Percentiles rank a stretch among this genome's conserved stretches.
Evolutionary conservation across 2,797 vertebrate genomes (phyloP).

Genomic region (Crocodylus rhombifer): DNA sequence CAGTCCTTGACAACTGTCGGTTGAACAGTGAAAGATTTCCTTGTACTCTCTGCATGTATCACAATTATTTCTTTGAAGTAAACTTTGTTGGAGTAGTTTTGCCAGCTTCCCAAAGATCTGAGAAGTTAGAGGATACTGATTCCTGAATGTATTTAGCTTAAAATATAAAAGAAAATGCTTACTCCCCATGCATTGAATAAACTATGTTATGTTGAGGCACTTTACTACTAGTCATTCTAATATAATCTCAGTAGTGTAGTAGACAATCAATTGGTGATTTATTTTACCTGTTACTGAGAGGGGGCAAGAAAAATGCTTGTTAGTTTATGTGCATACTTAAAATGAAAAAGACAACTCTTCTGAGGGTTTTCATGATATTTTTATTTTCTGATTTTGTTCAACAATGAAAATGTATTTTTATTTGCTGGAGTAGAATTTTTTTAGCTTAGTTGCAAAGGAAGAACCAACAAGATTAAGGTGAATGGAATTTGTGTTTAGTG

Average conservation of each 20-base stretch:
- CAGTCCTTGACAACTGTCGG: neutral
- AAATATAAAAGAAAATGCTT: constrained; percentile 50
- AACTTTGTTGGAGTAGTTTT: neutral
- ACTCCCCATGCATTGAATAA: neutral
- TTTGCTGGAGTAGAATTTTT: constrained; percentile 27
- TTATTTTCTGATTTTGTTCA: constrained; percentile 24
- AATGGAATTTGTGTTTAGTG: neutral
- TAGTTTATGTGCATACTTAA: constrained; percentile 40
- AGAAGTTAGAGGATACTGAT: neutral
- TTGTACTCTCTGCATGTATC: neutral
- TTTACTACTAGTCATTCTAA: constrained; percentile 31
- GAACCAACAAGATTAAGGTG: constrained; percentile 9
- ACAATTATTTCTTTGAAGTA: neutral
- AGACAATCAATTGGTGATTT: constrained; percentile 66
- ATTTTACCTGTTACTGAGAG: constrained; percentile 53
- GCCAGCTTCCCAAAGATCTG: neutral
- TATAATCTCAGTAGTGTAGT: constrained; percentile 45
- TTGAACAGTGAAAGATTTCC: neutral
- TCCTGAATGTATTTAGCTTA: constrained; percentile 37
- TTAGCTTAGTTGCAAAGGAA: constrained; percentile 1
- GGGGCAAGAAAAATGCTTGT: constrained; percentile 46
- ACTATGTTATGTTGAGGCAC: neutral
- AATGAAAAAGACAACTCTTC: constrained; percentile 47
- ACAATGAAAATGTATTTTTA: constrained; percentile 51
- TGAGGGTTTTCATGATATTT: constrained; percentile 27